Conservation (phyloP, 2,888 invertebrate species). For the Idaea aversata region DNA sequence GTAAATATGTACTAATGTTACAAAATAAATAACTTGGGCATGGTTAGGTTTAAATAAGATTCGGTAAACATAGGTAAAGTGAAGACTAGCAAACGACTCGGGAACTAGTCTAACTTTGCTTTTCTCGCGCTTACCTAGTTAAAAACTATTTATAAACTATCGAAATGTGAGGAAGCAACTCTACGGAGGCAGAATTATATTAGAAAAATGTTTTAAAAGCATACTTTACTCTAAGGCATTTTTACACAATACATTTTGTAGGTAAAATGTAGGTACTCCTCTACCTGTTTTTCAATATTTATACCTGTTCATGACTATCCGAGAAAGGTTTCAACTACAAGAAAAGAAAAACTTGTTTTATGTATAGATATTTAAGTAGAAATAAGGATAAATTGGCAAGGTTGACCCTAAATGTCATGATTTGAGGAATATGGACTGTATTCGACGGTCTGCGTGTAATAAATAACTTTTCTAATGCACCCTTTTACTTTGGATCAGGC, state of each 20-base stretch:
- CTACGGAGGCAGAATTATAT: slow-evolving; percentile 29
- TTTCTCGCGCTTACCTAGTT: slow-evolving; percentile 16
- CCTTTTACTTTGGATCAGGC: neutral
- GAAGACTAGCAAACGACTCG: slow-evolving; percentile 20
- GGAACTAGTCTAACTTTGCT: slow-evolving; percentile 12
- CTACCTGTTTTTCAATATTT: slow-evolving; percentile 60
- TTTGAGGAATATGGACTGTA: neutral
- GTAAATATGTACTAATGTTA: too few relatives aligned
- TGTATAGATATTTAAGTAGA: slow-evolving; percentile 25
- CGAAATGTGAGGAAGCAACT: slow-evolving; percentile 44
- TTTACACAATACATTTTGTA: slow-evolving; percentile 46
- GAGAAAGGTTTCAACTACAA: slow-evolving; percentile 80
- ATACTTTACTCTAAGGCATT: slow-evolving; percentile 41
- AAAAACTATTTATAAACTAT: slow-evolving; percentile 9
- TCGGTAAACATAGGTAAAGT: slow-evolving; percentile 9
- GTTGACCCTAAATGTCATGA: neutral
- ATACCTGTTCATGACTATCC: slow-evolving; percentile 80
- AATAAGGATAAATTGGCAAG: neutral
- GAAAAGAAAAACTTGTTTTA: slow-evolving; percentile 52
- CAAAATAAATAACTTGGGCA: neutral
- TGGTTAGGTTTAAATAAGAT: neutral
- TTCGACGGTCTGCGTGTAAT: neutral
- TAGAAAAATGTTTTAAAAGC: slow-evolving; percentile 33
- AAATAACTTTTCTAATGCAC: neutral
- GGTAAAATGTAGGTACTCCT: slow-evolving; percentile 49